Evolutionary conservation across 2,888 invertebrate genomes (phyloP).

Genomic region (Metalampra italica): DNA sequence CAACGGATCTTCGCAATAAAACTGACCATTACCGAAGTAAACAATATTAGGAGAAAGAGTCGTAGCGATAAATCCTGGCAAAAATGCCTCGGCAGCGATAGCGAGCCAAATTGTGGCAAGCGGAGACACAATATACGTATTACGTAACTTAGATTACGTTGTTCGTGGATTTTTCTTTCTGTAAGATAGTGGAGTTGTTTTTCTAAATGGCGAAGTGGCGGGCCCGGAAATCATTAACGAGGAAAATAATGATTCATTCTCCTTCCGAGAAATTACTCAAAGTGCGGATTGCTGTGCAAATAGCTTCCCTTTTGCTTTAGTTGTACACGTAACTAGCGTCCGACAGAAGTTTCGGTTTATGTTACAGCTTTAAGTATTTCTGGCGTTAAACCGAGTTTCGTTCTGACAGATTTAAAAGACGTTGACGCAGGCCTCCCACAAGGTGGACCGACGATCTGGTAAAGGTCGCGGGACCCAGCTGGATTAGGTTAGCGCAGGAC

Average conservation of each 20-base stretch:
- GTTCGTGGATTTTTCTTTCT: conserved; percentile 32
- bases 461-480: no score
- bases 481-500: no score
- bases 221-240: conserved; percentile 8
- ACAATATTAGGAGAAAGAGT: conserved; percentile 69
- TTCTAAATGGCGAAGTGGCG: conserved; percentile 16
- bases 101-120: conserved; percentile 54
- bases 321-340: neutral
- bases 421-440: no score
- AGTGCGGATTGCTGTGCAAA: neutral
- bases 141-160: conserved; percentile 49
- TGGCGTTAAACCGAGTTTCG: no score
- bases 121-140: conserved; percentile 45
- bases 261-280: conserved; percentile 1
- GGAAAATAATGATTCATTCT: conserved; percentile 1
- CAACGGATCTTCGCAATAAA: conserved; percentile 59
- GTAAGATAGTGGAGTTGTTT: conserved; percentile 23
- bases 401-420: no score
- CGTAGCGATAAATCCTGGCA: conserved; percentile 59
- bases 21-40: conserved; percentile 69
- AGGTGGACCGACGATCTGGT: no score
- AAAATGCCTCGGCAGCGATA: conserved; percentile 58
- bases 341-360: neutral
- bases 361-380: no score
- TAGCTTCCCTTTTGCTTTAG: neutral